Evolutionary conservation across 2,888 invertebrate species (phyloP).

Genomic region (Cataglyphis altisquamis): DNA sequence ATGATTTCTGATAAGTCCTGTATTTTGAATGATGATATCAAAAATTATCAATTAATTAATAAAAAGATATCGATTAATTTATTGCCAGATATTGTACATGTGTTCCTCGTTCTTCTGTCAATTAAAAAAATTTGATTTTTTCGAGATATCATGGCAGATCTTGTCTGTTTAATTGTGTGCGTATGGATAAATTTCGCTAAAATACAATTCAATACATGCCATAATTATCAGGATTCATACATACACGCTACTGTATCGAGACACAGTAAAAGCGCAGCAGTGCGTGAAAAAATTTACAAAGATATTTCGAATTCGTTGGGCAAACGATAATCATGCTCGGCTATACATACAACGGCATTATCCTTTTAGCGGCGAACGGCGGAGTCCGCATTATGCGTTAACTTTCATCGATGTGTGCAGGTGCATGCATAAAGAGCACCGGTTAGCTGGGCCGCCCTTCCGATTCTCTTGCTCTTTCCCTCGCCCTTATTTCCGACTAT

Average conservation of each 20-base stretch:
- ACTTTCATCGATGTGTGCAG: constrained; percentile 72
- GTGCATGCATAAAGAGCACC: constrained; percentile 70
- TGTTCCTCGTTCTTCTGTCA: neutral
- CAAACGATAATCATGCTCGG: constrained; percentile 65
- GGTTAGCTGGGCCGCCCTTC: constrained; percentile 53
- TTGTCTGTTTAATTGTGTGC: neutral
- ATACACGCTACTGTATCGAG: constrained; percentile 53
- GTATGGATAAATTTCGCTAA: neutral
- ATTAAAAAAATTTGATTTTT: constrained; percentile 19
- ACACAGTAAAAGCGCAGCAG: constrained; percentile 66
- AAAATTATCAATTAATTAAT: neutral
- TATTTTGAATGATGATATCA: neutral
- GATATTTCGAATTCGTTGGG: constrained; percentile 75
- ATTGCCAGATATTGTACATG: neutral
- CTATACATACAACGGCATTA: constrained; percentile 70
- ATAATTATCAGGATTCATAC: constrained; percentile 63
- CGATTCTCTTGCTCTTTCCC: constrained; percentile 39
- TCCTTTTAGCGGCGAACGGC: constrained; percentile 67
- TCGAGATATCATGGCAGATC: neutral
- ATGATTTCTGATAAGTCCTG: neutral
- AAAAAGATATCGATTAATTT: neutral
- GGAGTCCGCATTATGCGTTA: constrained; percentile 70
- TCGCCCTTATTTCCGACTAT: constrained; percentile 27
- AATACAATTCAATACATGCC: constrained; percentile 9
- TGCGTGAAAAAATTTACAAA: constrained; percentile 74